Evolutionary conservation across 2,888 invertebrate species (phyloP).

Genomic region (Dynastes tityus): DNA sequence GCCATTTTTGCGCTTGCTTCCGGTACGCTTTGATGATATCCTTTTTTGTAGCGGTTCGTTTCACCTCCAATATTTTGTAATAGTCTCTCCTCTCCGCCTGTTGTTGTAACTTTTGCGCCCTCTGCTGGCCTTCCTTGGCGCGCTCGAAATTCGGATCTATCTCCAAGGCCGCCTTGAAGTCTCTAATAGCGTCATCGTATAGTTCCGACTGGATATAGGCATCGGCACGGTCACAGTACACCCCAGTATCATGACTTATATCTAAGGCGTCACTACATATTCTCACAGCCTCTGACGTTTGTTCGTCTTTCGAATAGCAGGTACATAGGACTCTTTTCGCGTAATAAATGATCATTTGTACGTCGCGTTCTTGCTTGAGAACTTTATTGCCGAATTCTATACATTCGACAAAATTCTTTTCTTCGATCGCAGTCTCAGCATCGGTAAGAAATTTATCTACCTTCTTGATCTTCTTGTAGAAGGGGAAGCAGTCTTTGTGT

Average conservation of each 20-base stretch:
- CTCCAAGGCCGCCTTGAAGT: conserved; percentile 89
- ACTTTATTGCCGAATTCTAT: conserved; percentile 79
- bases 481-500: conserved; percentile 95
- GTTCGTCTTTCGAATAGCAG: conserved; percentile 83
- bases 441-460: conserved; percentile 86
- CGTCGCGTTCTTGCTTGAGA: conserved; percentile 80
- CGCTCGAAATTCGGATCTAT: conserved; percentile 84
- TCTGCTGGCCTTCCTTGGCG: conserved; percentile 91
- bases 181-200: conserved; percentile 93
- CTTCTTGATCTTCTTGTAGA: conserved; percentile 97
- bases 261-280: conserved; percentile 87
- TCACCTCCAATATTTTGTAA: conserved; percentile 96
- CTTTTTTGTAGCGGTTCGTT: conserved; percentile 90
- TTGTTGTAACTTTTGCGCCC: conserved; percentile 93
- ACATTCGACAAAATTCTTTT: conserved; percentile 80
- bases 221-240: conserved; percentile 93
- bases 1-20: conserved; percentile 98
- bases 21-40: conserved; percentile 97
- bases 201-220: conserved; percentile 91
- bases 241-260: conserved; percentile 81
- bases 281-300: conserved; percentile 80
- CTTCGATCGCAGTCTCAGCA: conserved; percentile 76
- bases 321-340: conserved; percentile 87
- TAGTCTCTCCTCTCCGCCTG: conserved; percentile 95
- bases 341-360: conserved; percentile 81